A percentile compares a stretch with the other conserved stretches of the same genome.
Evolutionary conservation across 2,113 vertebrate genomes (phyloP).

Genomic region (Channa maculata): DNA sequence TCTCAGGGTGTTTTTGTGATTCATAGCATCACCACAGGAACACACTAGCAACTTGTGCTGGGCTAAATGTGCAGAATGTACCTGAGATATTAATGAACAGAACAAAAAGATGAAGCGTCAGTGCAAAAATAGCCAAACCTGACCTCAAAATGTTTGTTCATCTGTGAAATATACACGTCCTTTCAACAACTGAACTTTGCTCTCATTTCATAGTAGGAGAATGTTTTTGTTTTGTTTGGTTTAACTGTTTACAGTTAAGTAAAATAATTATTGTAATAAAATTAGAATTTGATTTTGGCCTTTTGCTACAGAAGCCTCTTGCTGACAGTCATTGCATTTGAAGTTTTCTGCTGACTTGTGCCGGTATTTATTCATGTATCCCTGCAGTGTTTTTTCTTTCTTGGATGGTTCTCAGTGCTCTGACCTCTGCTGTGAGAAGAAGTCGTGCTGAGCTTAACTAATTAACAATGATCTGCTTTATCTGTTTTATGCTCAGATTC

Average conservation of each 20-base stretch:
- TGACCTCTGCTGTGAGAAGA: constrained; percentile 47
- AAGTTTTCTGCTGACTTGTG: constrained; percentile 16
- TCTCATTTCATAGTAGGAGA: background rate
- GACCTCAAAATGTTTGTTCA: constrained; percentile 37
- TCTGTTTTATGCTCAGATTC: background rate
- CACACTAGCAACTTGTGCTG: background rate
- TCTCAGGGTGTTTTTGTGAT: background rate
- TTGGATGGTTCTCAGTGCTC: constrained; percentile 24
- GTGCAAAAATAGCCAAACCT: constrained; percentile 34
- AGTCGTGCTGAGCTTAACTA: constrained; percentile 48
- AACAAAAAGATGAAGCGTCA: constrained; percentile 8
- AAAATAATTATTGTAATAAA: background rate
- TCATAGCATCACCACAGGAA: background rate
- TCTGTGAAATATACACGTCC: background rate
- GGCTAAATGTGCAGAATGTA: constrained; percentile 25
- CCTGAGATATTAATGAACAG: constrained; percentile 14
- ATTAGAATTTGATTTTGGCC: constrained; percentile 1
- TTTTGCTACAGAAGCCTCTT: constrained; percentile 26
- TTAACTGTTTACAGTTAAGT: background rate
- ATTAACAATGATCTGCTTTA: constrained; percentile 41
- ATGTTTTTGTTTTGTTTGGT: background rate
- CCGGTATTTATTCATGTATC: background rate
- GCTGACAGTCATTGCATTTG: constrained; percentile 50
- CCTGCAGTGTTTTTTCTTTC: constrained; percentile 43
- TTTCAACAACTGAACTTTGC: too few relatives aligned